A percentile compares a stretch with the other conserved stretches of the same genome.
These are phyloP conservation scores for Unio delphinus DNA, from an alignment of 2,888 invertebrate genomes.

Conservation along the genomic window DNA sequence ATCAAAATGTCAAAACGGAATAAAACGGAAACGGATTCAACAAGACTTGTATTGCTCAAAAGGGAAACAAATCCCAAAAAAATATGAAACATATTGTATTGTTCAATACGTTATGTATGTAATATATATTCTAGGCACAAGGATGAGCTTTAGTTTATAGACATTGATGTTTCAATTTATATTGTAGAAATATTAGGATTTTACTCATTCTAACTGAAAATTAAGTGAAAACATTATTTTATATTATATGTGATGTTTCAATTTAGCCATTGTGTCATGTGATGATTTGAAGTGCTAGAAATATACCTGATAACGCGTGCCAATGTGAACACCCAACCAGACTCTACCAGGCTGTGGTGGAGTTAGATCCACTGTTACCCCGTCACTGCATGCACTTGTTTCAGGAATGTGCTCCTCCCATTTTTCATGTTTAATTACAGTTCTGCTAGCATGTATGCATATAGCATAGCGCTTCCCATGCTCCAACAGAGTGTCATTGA, in stretches of 20 bases:
- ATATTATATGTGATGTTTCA: too few relatives aligned
- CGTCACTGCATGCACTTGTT: conserved; percentile 15
- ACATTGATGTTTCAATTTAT: background rate
- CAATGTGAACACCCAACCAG: conserved; percentile 12
- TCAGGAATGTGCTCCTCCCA: conserved; percentile 6
- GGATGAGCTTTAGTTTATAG: too few relatives aligned
- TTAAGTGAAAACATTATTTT: too few relatives aligned
- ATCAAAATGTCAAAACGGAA: too few relatives aligned
- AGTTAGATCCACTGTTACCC: conserved; percentile 12
- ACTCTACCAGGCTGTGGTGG: conserved; percentile 9
- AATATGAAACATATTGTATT: too few relatives aligned
- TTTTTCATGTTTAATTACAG: conserved; percentile 6
- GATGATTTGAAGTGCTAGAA: background rate
- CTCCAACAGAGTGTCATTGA: conserved; percentile 2
- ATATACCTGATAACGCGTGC: conserved; percentile 11
- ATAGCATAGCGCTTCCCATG: conserved; percentile 16
- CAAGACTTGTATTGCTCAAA: too few relatives aligned
- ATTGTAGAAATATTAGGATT: background rate
- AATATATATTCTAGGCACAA: too few relatives aligned
- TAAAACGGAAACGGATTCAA: too few relatives aligned
- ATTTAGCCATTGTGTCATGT: too few relatives aligned
- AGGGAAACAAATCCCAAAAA: too few relatives aligned
- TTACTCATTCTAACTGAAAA: background rate
- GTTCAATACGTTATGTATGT: too few relatives aligned
- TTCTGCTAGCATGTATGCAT: conserved; percentile 8